Conservation (phyloP, 2,113 vertebrate genomes). For the Falco punctatus region DNA sequence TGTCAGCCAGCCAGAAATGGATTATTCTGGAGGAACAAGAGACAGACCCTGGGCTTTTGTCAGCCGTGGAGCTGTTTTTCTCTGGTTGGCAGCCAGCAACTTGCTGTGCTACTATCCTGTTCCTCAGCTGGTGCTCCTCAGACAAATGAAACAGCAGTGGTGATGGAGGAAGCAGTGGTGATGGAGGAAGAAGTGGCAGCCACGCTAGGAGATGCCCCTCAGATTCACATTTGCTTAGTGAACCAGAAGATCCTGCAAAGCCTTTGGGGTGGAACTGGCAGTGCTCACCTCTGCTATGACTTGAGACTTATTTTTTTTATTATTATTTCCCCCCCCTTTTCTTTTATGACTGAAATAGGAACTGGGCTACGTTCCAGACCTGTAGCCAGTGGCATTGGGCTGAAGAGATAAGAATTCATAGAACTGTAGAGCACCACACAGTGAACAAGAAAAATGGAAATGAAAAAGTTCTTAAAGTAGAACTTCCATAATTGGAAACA, state of each 20-base stretch:
- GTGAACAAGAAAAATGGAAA: constrained; percentile 45
- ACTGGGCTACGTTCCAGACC: constrained; percentile 59
- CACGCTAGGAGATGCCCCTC: background rate
- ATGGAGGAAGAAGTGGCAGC: background rate
- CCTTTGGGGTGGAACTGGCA: background rate
- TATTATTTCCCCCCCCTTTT: background rate
- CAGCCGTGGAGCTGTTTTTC: background rate
- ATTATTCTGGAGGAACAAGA: background rate
- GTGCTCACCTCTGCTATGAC: background rate
- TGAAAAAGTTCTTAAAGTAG: constrained; percentile 59
- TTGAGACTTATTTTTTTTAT: background rate
- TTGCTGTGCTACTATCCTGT: background rate
- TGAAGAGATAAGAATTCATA: constrained; percentile 62
- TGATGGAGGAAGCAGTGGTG: background rate
- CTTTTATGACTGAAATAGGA: background rate
- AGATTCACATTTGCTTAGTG: background rate
- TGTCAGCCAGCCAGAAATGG: background rate
- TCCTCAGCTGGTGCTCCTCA: background rate
- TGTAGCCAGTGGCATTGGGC: constrained; percentile 60
- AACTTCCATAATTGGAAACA: constrained; percentile 27
- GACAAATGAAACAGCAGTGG: background rate
- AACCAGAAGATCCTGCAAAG: background rate
- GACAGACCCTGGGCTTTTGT: background rate
- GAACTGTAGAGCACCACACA: constrained; percentile 15
- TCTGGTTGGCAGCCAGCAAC: constrained; percentile 24